Conservation (phyloP, 2,888 invertebrate species). For the Anorthoa munda region DNA sequence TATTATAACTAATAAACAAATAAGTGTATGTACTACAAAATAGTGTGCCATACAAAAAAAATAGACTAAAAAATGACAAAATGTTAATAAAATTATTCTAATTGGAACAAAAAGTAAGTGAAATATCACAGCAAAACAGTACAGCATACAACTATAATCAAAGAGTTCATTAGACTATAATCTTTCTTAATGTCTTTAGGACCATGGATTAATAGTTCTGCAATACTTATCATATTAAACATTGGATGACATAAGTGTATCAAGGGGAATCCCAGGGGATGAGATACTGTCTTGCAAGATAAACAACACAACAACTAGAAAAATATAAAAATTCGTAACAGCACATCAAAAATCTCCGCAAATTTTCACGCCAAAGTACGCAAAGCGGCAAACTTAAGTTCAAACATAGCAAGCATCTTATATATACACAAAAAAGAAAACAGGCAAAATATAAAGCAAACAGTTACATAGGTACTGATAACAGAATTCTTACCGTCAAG, state of each 20-base stretch:
- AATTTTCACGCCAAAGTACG: not conserved
- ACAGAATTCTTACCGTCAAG: conserved; percentile 92
- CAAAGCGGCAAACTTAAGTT: conserved; percentile 37
- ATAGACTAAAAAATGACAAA: too few relatives aligned
- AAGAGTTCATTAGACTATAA: not conserved
- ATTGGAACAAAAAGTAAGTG: not conserved
- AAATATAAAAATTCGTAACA: conserved; percentile 5
- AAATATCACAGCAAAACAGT: not conserved
- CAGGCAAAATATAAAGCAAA: conserved; percentile 43
- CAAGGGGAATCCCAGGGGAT: conserved; percentile 13
- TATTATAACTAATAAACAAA: too few relatives aligned
- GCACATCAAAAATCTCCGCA: not conserved
- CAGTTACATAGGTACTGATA: conserved; percentile 39
- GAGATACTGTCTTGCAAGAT: conserved; percentile 4
- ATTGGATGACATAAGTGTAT: conserved; percentile 27
- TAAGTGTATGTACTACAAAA: too few relatives aligned
- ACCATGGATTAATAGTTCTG: not conserved
- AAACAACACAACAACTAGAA: conserved; percentile 16
- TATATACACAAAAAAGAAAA: conserved; percentile 33
- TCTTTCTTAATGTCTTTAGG: not conserved
- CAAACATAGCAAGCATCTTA: conserved; percentile 35
- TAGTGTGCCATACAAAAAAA: too few relatives aligned
- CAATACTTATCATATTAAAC: conserved; percentile 20
- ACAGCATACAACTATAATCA: not conserved
- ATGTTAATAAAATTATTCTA: not conserved